A percentile compares a stretch with the other conserved stretches of the same genome.
Conservation (phyloP, 2,113 vertebrate species). For the Sebastes schlegelii region DNA sequence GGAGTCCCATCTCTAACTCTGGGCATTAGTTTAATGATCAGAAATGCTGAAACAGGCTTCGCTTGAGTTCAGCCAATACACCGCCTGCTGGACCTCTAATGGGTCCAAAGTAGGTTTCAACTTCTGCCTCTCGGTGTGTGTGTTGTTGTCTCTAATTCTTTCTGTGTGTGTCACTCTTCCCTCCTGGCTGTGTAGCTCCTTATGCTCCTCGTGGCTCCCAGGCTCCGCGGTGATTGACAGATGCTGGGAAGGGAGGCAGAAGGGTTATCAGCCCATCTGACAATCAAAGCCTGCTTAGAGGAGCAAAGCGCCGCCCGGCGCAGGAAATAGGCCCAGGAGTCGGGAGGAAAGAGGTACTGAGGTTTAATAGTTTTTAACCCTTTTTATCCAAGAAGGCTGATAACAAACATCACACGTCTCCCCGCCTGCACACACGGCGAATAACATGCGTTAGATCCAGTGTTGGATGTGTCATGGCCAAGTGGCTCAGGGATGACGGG, state of each 20-base stretch:
- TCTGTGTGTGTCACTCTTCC: constrained; percentile 39
- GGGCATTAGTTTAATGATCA: constrained; percentile 78
- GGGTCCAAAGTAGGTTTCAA: constrained; percentile 36
- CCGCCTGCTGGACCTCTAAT: constrained; percentile 44
- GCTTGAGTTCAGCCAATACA: constrained; percentile 51
- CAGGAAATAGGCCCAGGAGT: constrained; percentile 28
- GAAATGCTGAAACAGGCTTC: constrained; percentile 73
- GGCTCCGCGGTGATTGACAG: constrained; percentile 69
- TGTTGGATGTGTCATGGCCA: not conserved
- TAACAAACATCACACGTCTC: not conserved
- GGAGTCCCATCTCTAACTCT: constrained; percentile 64
- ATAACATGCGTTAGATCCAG: not conserved
- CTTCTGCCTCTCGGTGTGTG: constrained; percentile 8
- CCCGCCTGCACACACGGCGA: not conserved
- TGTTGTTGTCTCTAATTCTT: constrained; percentile 27
- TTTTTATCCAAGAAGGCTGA: not conserved
- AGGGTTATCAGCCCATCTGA: constrained; percentile 76
- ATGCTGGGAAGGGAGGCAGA: constrained; percentile 49
- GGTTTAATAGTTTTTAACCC: constrained; percentile 37
- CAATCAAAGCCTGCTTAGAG: constrained; percentile 70
- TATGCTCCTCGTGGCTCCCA: constrained; percentile 38
- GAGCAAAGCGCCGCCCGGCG: constrained; percentile 10
- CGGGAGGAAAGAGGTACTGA: constrained; percentile 6
- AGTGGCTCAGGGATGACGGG: constrained; percentile 8
- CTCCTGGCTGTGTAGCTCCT: constrained; percentile 44